phyloP scores from a whole-genome alignment of 2,113 vertebrate genomes.

The Misgurnus mizolepis region DNA sequence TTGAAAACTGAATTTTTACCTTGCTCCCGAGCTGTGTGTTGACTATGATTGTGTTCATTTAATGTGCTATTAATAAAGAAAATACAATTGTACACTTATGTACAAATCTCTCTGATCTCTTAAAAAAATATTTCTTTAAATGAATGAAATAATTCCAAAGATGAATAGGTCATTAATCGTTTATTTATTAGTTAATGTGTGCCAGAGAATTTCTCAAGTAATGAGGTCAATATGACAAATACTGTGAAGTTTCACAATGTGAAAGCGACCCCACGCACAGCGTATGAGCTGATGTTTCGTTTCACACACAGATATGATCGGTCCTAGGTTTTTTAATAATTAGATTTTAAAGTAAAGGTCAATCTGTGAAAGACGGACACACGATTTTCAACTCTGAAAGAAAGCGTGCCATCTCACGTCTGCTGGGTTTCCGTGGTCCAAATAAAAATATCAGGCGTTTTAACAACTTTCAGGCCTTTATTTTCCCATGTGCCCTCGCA shows the following conservation, averaged over 20 bases:
- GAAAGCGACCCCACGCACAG: constrained; percentile 1
- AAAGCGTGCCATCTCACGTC: not conserved
- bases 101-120: too few species aligned
- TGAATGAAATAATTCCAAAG: not conserved
- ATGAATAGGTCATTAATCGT: not conserved
- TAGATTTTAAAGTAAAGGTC: not conserved
- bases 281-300: constrained; percentile 31
- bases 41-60: too few species aligned
- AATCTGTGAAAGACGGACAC: not conserved
- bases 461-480: constrained; percentile 15
- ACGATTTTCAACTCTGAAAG: not conserved
- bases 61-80: too few species aligned
- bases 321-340: not conserved
- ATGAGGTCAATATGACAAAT: not conserved
- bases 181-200: not conserved
- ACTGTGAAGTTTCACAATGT: not conserved
- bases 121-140: too few species aligned
- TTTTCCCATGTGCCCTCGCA: not conserved
- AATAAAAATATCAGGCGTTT: not conserved
- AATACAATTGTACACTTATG: too few species aligned
- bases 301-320: constrained; percentile 20
- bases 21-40: too few species aligned
- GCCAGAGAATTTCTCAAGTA: not conserved
- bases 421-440: not conserved
- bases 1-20: too few species aligned